Evolutionary conservation across 2,113 vertebrate species (phyloP).

Genomic region (Cololabis saira): DNA sequence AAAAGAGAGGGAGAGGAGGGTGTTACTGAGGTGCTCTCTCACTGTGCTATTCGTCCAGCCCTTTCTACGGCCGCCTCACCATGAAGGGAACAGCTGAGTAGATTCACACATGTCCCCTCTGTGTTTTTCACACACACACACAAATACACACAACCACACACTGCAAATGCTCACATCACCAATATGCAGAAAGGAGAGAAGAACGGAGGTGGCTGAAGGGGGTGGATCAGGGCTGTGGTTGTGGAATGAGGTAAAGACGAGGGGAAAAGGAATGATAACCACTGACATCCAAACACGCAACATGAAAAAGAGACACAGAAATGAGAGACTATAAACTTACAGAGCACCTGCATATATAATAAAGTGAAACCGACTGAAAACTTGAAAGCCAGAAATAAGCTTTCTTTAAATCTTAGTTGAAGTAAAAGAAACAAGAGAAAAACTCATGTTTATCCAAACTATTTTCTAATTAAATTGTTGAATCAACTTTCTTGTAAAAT

Average conservation of each 20-base stretch:
- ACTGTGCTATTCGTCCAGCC: slow-evolving; percentile 65
- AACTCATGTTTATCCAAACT: not conserved
- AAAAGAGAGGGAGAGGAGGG: slow-evolving; percentile 51
- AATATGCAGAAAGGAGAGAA: slow-evolving; percentile 31
- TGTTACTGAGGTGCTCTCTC: slow-evolving; percentile 74
- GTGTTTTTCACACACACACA: not conserved
- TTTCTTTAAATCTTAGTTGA: too few relatives aligned
- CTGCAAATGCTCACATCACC: slow-evolving; percentile 44
- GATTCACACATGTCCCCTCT: slow-evolving; percentile 38
- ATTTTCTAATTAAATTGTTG: too few relatives aligned
- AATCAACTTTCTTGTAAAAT: too few relatives aligned
- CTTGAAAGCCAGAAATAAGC: slow-evolving; percentile 2
- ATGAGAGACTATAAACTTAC: slow-evolving; percentile 17
- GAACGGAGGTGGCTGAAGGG: slow-evolving; percentile 13
- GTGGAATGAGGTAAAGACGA: slow-evolving; percentile 48
- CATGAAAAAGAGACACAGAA: slow-evolving; percentile 26
- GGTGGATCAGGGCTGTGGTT: slow-evolving; percentile 25
- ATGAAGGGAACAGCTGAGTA: slow-evolving; percentile 73
- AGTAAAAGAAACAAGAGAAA: not conserved
- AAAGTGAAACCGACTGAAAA: slow-evolving; percentile 20
- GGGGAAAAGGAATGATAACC: slow-evolving; percentile 55
- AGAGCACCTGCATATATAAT: slow-evolving; percentile 12
- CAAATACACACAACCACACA: slow-evolving; percentile 48
- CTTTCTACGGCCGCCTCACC: slow-evolving; percentile 47
- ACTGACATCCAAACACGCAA: slow-evolving; percentile 77